Conservation (phyloP, 2,888 invertebrate genomes). For the Eupithecia vulgata region DNA sequence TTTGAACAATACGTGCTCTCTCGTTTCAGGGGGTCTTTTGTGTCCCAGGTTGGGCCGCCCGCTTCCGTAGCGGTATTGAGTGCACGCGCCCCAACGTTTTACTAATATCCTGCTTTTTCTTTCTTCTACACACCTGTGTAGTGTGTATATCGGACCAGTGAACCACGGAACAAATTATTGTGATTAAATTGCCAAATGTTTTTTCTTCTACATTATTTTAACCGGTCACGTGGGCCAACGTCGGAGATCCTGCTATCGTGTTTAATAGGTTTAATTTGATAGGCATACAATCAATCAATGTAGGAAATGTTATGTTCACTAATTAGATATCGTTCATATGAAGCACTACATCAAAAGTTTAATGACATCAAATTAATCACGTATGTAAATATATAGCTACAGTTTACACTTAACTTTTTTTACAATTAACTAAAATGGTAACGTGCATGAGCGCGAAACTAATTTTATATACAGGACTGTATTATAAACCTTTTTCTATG, state of each 20-base stretch:
- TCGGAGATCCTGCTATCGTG: neutral
- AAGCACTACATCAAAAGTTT: neutral
- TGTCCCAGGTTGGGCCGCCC: conserved; percentile 18
- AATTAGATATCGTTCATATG: neutral
- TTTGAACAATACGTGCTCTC: conserved; percentile 29
- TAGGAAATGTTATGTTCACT: neutral
- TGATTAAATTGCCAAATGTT: neutral
- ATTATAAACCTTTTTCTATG: no score
- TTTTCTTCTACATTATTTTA: neutral
- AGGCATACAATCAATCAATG: neutral
- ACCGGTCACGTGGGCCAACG: no score
- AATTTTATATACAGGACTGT: neutral
- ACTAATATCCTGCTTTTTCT: neutral
- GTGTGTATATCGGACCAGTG: neutral
- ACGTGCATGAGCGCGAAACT: neutral
- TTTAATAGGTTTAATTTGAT: neutral
- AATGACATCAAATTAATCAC: no score
- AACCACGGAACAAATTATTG: neutral
- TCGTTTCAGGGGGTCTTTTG: conserved; percentile 32
- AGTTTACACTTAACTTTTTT: no score
- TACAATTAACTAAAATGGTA: neutral
- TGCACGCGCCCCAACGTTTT: neutral
- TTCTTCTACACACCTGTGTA: neutral
- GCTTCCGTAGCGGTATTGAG: conserved; percentile 30
- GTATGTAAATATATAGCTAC: no score